Evolutionary conservation across 2,888 invertebrate species (phyloP).

Genomic region (Pristionchus maxplancki): DNA sequence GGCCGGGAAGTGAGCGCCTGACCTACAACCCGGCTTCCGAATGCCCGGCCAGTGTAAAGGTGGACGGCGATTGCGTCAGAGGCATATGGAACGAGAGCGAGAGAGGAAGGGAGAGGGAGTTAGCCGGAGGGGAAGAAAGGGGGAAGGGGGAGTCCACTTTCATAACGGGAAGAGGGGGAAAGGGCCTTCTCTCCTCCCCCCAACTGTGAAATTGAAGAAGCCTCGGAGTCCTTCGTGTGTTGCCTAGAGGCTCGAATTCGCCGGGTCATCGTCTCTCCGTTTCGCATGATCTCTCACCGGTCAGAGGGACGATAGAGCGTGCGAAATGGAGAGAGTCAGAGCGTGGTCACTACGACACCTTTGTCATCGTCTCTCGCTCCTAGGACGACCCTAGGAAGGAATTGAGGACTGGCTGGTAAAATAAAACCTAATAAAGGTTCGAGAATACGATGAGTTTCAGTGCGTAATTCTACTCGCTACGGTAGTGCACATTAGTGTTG

Average conservation of each 20-base stretch:
- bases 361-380: not conserved
- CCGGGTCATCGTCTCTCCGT: too few species aligned
- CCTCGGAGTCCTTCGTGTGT: not conserved
- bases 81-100: slow-evolving; percentile 28
- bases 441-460: not conserved
- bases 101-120: not conserved
- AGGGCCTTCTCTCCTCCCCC: not conserved
- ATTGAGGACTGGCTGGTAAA: not conserved
- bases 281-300: too few species aligned
- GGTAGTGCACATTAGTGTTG: too few species aligned
- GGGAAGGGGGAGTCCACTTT: slow-evolving; percentile 36
- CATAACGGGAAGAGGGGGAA: slow-evolving; percentile 6
- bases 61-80: slow-evolving; percentile 36
- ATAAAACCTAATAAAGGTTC: not conserved
- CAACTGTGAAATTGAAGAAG: slow-evolving; percentile 35
- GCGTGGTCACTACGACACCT: slow-evolving; percentile 12
- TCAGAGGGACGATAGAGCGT: too few species aligned
- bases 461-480: too few species aligned
- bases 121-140: not conserved
- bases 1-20: not conserved
- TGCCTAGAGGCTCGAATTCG: too few species aligned
- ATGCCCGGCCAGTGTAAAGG: not conserved
- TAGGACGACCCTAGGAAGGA: not conserved
- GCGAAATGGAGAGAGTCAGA: too few species aligned
- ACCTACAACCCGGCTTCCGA: not conserved